Percentiles rank a stretch among this genome's conserved stretches.
These are phyloP conservation scores for Oreochromis spilurus DNA, from an alignment of 2,113 vertebrate genomes.

Conservation along the genomic window DNA sequence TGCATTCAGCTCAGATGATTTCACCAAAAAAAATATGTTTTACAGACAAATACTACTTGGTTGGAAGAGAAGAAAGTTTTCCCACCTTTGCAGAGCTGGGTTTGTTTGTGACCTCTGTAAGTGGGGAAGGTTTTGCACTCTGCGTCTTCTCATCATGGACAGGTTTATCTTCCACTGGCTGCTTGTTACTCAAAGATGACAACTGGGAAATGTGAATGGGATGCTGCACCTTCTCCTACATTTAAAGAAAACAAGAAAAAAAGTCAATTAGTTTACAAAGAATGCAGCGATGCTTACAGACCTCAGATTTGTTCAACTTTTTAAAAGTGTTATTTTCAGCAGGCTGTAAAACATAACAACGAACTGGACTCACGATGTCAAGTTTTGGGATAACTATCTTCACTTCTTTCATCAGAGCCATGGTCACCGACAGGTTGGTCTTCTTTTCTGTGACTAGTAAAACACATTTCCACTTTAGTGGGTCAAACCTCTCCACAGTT, in stretches of 20 bases:
- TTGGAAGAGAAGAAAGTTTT: background rate
- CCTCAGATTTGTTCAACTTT: rapidly evolving
- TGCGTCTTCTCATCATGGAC: conserved; percentile 77
- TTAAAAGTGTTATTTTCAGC: background rate
- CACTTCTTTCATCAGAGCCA: conserved; percentile 15
- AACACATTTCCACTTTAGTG: rapidly evolving
- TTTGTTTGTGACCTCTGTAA: conserved; percentile 79
- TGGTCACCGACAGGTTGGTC: background rate
- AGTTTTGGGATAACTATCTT: conserved; percentile 17
- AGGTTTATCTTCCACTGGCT: conserved; percentile 72
- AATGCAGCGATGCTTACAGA: background rate
- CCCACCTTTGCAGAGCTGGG: conserved; percentile 77
- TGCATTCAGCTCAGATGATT: background rate
- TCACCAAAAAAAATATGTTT: rapidly evolving
- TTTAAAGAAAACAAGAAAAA: background rate
- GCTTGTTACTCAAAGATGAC: conserved; percentile 46
- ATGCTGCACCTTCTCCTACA: background rate
- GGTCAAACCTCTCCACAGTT: background rate
- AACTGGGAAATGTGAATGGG: background rate
- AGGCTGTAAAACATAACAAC: background rate
- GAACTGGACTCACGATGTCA: conserved; percentile 14
- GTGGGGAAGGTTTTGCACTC: conserved; percentile 70
- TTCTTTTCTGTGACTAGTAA: background rate
- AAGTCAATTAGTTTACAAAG: background rate
- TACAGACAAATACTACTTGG: rapidly evolving